Evolutionary conservation across 1,140 invertebrate species (phyloP).

Genomic region (Bombus balteatus): DNA sequence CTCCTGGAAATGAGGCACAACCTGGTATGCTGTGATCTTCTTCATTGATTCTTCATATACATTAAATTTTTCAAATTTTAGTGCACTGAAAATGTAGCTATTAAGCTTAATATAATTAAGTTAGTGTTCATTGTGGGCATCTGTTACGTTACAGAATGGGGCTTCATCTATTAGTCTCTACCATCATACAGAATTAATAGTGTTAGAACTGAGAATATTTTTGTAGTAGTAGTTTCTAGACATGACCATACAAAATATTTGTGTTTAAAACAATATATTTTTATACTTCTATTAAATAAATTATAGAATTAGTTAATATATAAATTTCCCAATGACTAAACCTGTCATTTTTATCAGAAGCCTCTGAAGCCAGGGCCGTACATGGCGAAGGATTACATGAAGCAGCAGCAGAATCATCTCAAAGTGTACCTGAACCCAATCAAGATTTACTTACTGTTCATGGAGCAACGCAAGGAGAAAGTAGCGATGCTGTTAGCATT

Average conservation of each 20-base stretch:
- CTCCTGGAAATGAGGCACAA: constrained; percentile 70
- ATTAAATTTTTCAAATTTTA: constrained; percentile 47
- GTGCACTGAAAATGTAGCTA: constrained; percentile 69
- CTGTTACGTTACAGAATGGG: constrained; percentile 77
- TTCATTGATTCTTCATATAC: constrained; percentile 22
- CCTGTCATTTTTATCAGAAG: constrained; percentile 64
- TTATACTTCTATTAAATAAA: constrained; percentile 18
- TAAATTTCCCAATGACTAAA: constrained; percentile 1
- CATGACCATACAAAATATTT: constrained; percentile 16
- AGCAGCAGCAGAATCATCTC: constrained; percentile 67
- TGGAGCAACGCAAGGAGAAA: constrained; percentile 75
- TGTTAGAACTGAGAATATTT: constrained; percentile 41
- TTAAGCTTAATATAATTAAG: constrained; percentile 77
- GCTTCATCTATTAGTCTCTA: constrained; percentile 76
- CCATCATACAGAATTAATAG: constrained; percentile 52
- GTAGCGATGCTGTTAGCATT: constrained; percentile 79
- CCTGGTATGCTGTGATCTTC: constrained; percentile 73
- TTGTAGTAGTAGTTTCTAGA: constrained; percentile 47
- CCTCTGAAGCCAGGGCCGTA: constrained; percentile 71
- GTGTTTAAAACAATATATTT: background rate
- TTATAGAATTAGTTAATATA: constrained; percentile 1
- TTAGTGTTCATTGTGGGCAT: constrained; percentile 77
- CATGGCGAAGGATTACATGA: constrained; percentile 76
- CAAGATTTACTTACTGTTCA: constrained; percentile 76
- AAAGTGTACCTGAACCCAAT: constrained; percentile 67